A percentile compares a stretch with the other conserved stretches of the same genome.
Conservation (phyloP, 2,797 vertebrate genomes). For the Mus spretus region DNA sequence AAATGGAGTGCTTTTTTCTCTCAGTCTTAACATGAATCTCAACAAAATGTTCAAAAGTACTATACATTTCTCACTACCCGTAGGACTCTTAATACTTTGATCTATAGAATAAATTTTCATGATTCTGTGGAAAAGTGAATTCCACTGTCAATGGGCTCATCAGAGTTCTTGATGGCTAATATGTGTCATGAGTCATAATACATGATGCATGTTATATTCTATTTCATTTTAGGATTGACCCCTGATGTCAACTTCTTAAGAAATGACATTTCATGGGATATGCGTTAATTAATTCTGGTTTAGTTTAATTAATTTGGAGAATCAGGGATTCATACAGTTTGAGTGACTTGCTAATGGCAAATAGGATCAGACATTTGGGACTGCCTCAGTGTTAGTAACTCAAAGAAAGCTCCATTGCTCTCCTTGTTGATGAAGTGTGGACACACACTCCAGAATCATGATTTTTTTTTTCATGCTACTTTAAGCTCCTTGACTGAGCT, state of each 20-base stretch:
- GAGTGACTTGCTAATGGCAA: conserved; percentile 9
- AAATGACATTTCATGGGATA: neutral
- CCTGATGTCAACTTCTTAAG: neutral
- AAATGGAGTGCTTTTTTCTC: neutral
- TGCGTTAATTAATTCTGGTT: neutral
- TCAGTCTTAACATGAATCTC: neutral
- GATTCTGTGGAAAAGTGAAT: conserved; percentile 33
- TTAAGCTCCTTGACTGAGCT: neutral
- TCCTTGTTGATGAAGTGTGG: neutral
- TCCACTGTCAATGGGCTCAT: neutral
- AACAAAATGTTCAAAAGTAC: neutral
- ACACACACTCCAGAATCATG: neutral
- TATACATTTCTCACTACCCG: neutral
- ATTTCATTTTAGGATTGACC: conserved; percentile 4
- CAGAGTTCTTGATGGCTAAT: neutral
- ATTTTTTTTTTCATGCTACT: conserved; percentile 48
- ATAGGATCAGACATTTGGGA: neutral
- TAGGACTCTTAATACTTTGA: neutral
- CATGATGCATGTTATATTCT: neutral
- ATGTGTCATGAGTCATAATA: neutral
- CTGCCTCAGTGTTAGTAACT: neutral
- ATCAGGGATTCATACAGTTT: neutral
- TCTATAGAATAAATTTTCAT: neutral
- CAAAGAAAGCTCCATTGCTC: neutral
- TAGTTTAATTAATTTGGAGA: neutral